These are phyloP conservation scores for Sinocyclocheilus maitianheensis DNA, from an alignment of 2,113 vertebrate species.

Conservation along the genomic window DNA sequence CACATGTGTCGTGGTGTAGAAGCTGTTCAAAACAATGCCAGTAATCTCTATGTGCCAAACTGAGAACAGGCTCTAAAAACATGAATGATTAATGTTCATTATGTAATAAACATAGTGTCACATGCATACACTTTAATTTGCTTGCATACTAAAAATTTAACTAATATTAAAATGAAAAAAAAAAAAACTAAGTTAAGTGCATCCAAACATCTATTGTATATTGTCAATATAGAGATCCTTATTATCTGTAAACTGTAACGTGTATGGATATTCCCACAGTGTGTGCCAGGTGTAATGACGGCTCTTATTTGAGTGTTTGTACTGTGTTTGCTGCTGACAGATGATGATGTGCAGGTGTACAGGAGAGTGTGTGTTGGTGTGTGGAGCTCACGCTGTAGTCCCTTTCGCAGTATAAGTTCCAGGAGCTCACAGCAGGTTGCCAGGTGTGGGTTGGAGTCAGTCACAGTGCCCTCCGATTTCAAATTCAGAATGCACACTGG, in stretches of 20 bases:
- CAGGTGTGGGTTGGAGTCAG: conserved; percentile 77
- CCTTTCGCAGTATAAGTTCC: conserved; percentile 83
- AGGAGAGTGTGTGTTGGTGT: not conserved
- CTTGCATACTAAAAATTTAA: no score
- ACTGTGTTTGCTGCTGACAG: not conserved
- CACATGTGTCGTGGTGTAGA: conserved; percentile 64
- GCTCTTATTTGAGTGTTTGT: not conserved
- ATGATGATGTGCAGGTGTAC: not conserved
- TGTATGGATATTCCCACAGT: not conserved
- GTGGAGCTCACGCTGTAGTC: conserved; percentile 80
- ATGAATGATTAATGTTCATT: not conserved
- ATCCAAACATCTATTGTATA: not conserved
- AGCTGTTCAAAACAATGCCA: conserved; percentile 85
- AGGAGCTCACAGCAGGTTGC: conserved; percentile 81
- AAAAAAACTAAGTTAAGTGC: not conserved
- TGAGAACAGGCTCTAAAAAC: conserved; percentile 77
- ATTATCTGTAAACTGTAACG: not conserved
- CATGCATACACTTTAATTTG: not conserved
- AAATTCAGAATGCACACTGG: conserved; percentile 79
- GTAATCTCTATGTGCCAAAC: conserved; percentile 80
- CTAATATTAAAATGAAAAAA: no score
- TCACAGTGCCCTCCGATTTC: conserved; percentile 69
- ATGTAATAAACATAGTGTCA: not conserved
- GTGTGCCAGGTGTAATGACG: not conserved
- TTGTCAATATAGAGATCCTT: not conserved